Conservation (phyloP, 2,797 vertebrate genomes). For the Stomatorhinus walkeri region DNA sequence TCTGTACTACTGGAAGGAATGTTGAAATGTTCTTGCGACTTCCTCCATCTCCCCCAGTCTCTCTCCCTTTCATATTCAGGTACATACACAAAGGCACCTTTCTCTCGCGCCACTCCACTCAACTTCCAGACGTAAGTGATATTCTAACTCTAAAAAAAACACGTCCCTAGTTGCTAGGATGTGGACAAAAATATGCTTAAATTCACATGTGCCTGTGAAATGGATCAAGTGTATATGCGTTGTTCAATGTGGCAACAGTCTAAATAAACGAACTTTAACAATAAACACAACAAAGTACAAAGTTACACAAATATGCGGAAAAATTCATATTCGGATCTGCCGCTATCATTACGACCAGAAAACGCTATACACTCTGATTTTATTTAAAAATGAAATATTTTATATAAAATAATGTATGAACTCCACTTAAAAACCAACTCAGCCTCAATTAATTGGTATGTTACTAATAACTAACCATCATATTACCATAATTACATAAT, state of each 20-base stretch:
- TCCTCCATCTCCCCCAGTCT: background rate
- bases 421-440: background rate
- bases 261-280: background rate
- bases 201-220: background rate
- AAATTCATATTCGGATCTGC: background rate
- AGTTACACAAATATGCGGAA: background rate
- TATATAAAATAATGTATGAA: background rate
- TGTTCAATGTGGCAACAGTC: background rate
- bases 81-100: constrained; percentile 12
- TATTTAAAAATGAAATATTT: background rate
- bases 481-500: background rate
- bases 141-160: background rate
- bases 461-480: background rate
- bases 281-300: background rate
- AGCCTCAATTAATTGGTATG: background rate
- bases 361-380: background rate
- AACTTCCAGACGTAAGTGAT: background rate
- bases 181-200: background rate
- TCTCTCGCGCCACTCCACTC: background rate
- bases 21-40: background rate
- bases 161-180: background rate
- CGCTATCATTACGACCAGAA: background rate
- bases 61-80: background rate
- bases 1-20: background rate
- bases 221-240: background rate